Evolutionary conservation across 2,888 invertebrate species (phyloP), one percentile per base, ranked within the genome.

Genomic region (Syrphus vitripennis): DNA sequence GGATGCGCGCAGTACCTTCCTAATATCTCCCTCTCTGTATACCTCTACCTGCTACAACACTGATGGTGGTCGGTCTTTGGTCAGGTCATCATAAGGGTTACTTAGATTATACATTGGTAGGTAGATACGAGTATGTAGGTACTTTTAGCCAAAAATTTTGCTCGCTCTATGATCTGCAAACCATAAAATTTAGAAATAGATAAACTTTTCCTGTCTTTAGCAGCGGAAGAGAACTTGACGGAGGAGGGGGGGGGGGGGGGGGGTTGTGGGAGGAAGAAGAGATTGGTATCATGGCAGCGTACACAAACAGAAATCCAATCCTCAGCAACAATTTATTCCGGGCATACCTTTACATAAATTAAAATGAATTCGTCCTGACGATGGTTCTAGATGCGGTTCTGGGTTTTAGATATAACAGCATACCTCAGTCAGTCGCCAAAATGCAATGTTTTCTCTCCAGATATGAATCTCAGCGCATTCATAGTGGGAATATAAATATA

Each of bases 331-430:
- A 86, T 86, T 74, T 78, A 82, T 78, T 48, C 81, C 50, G 61
- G 74, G 74, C 77, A 86, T 82, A 86, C 77, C 82, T 86, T 86
- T 82, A 82, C 81, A 86, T 86, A 82, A 86, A 86, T 86, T 86
- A 86, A 86, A 81, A 86, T 74, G 57, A 81, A 82, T 77, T 86
- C 74, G 55, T 74, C 77, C 69, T 34, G 45, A 55, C 7, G 4
- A 57, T 34, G 14, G 6, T 34, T 59, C 21, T 65, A 9, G 45
- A n/a, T 65, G 40, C 16, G 69, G 40, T 34, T 53, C 24, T 55
- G 69, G 26, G 9, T n/a, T 57, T 57, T 12, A 31, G 29, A 29
- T 63, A 26, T 29, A 31, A 57, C 19, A 31, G 16, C 10, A 65
- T 65, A 14, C 48, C 63, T 61, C 61, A 24, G 9, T 34, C 59